These are phyloP conservation scores for Acanthiza pusilla DNA, from an alignment of 2,797 vertebrate species.

Conservation along the genomic window DNA sequence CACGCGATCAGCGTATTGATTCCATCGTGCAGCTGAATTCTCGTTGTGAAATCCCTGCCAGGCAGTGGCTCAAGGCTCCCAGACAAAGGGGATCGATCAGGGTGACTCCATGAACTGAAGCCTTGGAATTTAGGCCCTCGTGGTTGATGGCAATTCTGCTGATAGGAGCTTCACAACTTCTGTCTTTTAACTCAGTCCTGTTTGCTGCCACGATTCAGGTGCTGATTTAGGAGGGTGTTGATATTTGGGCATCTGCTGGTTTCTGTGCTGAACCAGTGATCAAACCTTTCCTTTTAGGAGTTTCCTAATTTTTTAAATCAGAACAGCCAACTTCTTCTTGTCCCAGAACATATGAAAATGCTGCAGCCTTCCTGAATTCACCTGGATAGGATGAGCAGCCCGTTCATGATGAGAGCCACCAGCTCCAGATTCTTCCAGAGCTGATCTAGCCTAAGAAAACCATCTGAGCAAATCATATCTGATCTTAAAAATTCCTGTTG, in stretches of 20 bases:
- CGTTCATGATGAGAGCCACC: background rate
- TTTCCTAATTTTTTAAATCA: background rate
- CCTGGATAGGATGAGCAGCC: background rate
- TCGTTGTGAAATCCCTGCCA: background rate
- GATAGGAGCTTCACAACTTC: background rate
- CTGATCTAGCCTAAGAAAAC: background rate
- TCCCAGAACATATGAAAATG: fast-evolving
- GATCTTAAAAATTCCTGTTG: background rate
- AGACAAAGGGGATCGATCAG: background rate
- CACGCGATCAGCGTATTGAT: background rate
- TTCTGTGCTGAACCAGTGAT: background rate
- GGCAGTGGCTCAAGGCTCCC: background rate
- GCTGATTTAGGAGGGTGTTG: background rate
- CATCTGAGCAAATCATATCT: background rate
- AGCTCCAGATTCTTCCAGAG: background rate
- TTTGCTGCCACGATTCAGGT: background rate
- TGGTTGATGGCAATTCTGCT: background rate
- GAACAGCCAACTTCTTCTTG: background rate
- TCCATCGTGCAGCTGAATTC: background rate
- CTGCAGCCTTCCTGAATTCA: background rate
- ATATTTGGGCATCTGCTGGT: background rate
- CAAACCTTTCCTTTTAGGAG: background rate
- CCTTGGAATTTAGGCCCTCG: background rate
- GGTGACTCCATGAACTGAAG: background rate
- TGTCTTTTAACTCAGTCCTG: fast-evolving